phyloP scores from a whole-genome alignment of 2,113 vertebrate genomes.

The Daubentonia madagascariensis region DNA sequence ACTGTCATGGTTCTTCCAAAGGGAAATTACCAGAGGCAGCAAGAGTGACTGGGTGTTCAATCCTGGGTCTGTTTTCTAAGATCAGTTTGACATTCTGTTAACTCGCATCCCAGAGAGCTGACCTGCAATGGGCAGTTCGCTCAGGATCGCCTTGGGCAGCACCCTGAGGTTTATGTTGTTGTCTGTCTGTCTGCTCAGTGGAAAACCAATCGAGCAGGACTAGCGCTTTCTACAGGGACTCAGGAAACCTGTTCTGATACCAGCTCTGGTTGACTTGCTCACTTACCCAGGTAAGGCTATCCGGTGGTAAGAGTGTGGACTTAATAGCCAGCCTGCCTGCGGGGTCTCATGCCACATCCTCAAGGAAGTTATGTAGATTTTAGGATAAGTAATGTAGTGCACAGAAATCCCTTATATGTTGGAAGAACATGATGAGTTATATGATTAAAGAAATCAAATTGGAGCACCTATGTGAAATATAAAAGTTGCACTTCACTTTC shows the following conservation, averaged over 20 bases:
- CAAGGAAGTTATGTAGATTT: neutral
- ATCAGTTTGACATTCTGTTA: neutral
- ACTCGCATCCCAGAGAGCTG: neutral
- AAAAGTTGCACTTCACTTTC: neutral
- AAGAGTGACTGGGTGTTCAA: neutral
- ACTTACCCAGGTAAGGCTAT: too few species aligned
- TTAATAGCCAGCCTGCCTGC: too few species aligned
- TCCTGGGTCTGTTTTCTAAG: neutral
- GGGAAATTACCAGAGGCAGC: neutral
- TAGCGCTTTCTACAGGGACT: neutral
- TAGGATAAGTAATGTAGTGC: neutral
- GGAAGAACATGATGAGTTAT: neutral
- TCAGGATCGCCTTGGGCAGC: neutral
- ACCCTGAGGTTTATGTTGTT: neutral
- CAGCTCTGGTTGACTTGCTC: neutral
- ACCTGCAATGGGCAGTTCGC: rapidly evolving
- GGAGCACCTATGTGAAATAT: neutral
- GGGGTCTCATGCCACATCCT: rapidly evolving
- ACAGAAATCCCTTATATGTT: neutral
- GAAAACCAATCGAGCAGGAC: neutral
- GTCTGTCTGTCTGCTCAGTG: neutral
- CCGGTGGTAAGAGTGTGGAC: neutral
- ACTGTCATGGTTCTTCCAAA: neutral
- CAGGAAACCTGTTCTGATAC: neutral
- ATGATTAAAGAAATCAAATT: neutral